A percentile compares a stretch with the other conserved stretches of the same genome.
Conservation (phyloP, 2,113 vertebrate genomes). For the Oriolus oriolus region DNA sequence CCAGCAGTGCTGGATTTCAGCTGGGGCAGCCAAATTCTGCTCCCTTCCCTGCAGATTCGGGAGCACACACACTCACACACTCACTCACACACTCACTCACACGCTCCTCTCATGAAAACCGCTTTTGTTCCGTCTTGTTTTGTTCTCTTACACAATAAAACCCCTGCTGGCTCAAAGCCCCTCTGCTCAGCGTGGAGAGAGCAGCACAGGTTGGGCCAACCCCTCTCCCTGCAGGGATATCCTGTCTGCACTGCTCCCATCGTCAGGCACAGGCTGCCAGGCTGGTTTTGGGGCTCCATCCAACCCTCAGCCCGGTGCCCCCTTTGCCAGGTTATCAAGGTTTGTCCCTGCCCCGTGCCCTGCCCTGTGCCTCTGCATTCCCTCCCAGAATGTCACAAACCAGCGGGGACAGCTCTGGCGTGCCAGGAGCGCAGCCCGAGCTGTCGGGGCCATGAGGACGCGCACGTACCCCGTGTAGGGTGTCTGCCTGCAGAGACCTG, state of each 20-base stretch:
- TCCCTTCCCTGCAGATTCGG: background rate
- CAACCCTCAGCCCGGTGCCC: background rate
- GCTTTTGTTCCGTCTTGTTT: constrained; percentile 17
- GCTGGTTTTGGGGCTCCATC: background rate
- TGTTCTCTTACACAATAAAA: constrained; percentile 15
- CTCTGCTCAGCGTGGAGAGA: background rate
- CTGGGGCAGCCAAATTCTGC: background rate
- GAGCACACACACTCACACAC: background rate
- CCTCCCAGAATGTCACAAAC: rapidly evolving
- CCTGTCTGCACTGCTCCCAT: constrained; percentile 3
- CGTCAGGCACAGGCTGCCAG: background rate
- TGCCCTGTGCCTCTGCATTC: background rate
- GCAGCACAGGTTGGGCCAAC: background rate
- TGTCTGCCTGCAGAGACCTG: background rate
- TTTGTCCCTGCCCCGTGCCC: constrained; percentile 1
- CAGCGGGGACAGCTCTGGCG: background rate
- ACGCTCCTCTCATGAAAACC: background rate
- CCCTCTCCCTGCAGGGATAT: constrained; percentile 16
- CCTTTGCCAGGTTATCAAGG: background rate
- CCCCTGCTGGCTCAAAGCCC: background rate
- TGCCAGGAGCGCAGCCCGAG: background rate
- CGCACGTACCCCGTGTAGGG: constrained; percentile 16
- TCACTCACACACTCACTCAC: background rate
- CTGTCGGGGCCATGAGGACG: background rate
- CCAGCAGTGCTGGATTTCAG: background rate